Conservation (phyloP, 2,797 vertebrate genomes). For the Botia almorhae region DNA sequence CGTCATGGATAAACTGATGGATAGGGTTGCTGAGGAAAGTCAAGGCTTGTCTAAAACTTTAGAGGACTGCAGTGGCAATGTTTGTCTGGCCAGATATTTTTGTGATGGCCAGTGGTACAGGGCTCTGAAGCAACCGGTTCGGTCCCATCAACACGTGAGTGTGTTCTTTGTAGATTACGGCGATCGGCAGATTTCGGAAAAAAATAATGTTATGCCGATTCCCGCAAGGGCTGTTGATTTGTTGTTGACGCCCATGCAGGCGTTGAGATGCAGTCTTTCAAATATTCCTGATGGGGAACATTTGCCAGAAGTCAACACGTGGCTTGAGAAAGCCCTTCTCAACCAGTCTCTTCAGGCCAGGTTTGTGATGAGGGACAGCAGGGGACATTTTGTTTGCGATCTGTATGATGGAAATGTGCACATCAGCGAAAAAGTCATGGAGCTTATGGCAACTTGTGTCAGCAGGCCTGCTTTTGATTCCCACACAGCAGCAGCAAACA, state of each 20-base stretch:
- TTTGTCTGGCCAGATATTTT: constrained; percentile 85
- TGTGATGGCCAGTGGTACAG: constrained; percentile 87
- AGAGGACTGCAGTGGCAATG: constrained; percentile 52
- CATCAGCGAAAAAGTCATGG: constrained; percentile 83
- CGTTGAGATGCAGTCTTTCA: constrained; percentile 81
- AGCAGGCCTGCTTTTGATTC: background rate
- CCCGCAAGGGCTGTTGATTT: constrained; percentile 79
- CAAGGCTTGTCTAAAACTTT: constrained; percentile 52
- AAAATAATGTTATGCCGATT: constrained; percentile 79
- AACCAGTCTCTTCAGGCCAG: constrained; percentile 80
- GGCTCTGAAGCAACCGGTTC: constrained; percentile 71
- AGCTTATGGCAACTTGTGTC: constrained; percentile 61
- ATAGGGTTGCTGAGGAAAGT: constrained; percentile 71
- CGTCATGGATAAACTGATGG: constrained; percentile 75
- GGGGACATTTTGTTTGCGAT: constrained; percentile 84
- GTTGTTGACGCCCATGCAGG: constrained; percentile 89
- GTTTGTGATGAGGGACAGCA: constrained; percentile 75
- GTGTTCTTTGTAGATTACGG: constrained; percentile 94
- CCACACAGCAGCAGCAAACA: background rate
- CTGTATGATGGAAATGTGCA: constrained; percentile 82
- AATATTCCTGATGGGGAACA: constrained; percentile 72
- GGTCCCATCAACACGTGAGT: constrained; percentile 71
- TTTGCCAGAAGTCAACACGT: constrained; percentile 76
- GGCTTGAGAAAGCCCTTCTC: constrained; percentile 79
- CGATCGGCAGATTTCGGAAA: constrained; percentile 79